phyloP scores from a whole-genome alignment of 2,888 invertebrate genomes.

The Elgonia sp. region DNA sequence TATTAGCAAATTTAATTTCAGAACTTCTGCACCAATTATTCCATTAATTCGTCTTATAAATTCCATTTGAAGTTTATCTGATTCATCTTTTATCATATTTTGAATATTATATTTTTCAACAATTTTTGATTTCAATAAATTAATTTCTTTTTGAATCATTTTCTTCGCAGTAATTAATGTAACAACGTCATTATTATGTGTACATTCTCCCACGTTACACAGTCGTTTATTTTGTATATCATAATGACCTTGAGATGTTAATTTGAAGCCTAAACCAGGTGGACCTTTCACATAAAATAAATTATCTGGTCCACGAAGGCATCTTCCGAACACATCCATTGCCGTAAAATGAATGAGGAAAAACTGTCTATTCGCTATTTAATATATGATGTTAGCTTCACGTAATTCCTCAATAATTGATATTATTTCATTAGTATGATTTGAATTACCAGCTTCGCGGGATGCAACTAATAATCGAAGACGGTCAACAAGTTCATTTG shows the following conservation, averaged over 20 bases:
- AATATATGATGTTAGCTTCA: no score
- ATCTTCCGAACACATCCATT: not conserved
- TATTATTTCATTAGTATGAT: conserved; percentile 80
- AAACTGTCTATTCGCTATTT: no score
- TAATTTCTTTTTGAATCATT: not conserved
- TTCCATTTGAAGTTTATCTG: not conserved
- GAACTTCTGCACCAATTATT: no score
- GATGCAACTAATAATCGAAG: not conserved
- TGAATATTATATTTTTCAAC: no score
- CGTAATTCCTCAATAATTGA: no score
- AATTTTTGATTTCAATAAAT: no score
- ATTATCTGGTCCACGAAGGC: not conserved
- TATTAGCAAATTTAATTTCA: no score
- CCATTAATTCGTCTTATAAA: not conserved
- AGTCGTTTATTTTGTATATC: conserved; percentile 48
- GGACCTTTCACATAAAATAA: not conserved
- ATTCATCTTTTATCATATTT: no score
- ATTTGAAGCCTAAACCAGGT: not conserved
- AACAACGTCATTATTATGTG: conserved; percentile 73
- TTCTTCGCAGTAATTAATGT: not conserved
- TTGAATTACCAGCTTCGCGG: conserved; percentile 62
- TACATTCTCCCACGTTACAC: conserved; percentile 33
- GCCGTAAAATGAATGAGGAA: not conserved
- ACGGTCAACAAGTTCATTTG: not conserved
- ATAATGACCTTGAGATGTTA: not conserved